These are phyloP conservation scores for Hylia prasina DNA, from an alignment of 2,113 vertebrate genomes.

Conservation along the genomic window DNA sequence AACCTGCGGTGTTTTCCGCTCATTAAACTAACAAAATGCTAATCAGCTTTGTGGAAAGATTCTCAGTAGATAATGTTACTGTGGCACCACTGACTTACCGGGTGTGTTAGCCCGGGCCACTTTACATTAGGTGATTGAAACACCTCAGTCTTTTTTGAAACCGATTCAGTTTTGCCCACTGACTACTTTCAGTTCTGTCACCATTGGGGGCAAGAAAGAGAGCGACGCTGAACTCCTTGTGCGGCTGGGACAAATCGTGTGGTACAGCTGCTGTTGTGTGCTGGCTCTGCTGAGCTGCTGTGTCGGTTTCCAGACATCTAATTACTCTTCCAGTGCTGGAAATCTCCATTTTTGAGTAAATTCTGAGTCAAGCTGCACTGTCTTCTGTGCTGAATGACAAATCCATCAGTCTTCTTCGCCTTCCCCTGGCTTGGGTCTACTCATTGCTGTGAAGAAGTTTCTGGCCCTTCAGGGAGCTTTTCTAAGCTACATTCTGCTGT, in stretches of 20 bases:
- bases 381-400: not conserved
- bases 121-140: not conserved
- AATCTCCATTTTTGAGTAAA: not conserved
- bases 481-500: not conserved
- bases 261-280: not conserved
- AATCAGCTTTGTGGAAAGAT: not conserved
- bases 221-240: not conserved
- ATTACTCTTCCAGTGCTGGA: not conserved
- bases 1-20: not conserved
- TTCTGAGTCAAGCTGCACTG: not conserved
- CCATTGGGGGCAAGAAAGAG: not conserved
- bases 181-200: not conserved
- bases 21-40: slow-evolving; percentile 37
- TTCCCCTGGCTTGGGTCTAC: not conserved
- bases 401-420: not conserved
- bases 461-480: not conserved
- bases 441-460: not conserved
- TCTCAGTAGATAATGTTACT: not conserved
- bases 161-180: not conserved
- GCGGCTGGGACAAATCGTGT: not conserved
- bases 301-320: not conserved
- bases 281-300: not conserved
- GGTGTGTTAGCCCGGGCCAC: not conserved
- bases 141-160: not conserved
- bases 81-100: not conserved